These are phyloP conservation scores for Osedax fenrisi DNA, from an alignment of 2,888 invertebrate genomes.

Conservation along the genomic window DNA sequence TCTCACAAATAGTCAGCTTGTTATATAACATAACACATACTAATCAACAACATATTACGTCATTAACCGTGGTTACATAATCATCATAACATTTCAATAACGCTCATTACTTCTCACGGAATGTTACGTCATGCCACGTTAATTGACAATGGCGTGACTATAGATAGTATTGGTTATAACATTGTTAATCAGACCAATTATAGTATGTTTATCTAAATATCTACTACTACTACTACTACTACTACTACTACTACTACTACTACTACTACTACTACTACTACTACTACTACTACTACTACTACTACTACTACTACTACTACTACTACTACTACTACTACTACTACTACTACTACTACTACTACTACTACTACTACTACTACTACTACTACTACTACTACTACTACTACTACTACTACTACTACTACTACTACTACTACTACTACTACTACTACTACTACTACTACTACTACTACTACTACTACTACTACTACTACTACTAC, in stretches of 20 bases:
- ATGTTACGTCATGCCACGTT: too few relatives aligned
- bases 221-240: background rate
- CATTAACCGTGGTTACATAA: too few relatives aligned
- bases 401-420: constrained; percentile 2
- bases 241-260: background rate
- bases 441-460: constrained; percentile 2
- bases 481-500: constrained; percentile 2
- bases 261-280: background rate
- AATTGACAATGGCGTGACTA: too few relatives aligned
- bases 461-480: constrained; percentile 2
- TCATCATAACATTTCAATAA: too few relatives aligned
- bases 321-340: constrained; percentile 2
- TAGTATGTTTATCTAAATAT: too few relatives aligned
- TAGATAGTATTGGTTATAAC: too few relatives aligned
- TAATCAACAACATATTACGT: too few relatives aligned
- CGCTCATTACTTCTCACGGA: too few relatives aligned
- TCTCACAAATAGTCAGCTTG: too few relatives aligned
- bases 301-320: constrained; percentile 2
- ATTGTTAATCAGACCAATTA: too few relatives aligned
- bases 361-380: background rate
- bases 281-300: background rate
- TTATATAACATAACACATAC: too few relatives aligned
- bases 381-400: background rate
- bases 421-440: constrained; percentile 2
- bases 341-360: background rate